A percentile compares a stretch with the other conserved stretches of the same genome.
These are phyloP conservation scores for Colinus virginianus DNA, from an alignment of 2,113 vertebrate genomes.

Conservation along the genomic window DNA sequence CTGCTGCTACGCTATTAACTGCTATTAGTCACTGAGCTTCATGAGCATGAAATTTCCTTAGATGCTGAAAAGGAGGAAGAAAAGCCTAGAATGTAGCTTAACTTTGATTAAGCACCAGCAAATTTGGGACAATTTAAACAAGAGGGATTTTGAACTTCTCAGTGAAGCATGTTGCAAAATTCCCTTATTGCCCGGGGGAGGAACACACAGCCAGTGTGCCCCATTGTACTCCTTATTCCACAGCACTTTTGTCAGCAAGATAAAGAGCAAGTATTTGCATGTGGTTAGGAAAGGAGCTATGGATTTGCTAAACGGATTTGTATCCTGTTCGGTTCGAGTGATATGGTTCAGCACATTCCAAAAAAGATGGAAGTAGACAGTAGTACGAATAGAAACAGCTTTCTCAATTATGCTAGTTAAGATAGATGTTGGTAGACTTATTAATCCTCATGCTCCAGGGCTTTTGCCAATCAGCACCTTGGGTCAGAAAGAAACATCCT, in stretches of 20 bases:
- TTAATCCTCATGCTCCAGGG: conserved; percentile 65
- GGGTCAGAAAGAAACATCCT: conserved; percentile 49
- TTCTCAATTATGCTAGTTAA: conserved; percentile 67
- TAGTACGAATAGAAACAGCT: conserved; percentile 55
- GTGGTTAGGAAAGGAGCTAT: conserved; percentile 50
- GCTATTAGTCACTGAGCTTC: conserved; percentile 66
- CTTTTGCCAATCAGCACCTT: conserved; percentile 40
- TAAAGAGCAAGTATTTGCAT: conserved; percentile 58
- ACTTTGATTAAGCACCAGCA: conserved; percentile 70
- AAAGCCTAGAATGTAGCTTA: conserved; percentile 66
- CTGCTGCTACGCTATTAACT: conserved; percentile 64
- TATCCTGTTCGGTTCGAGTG: conserved; percentile 56
- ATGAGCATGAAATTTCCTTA: conserved; percentile 65
- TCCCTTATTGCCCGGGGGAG: conserved; percentile 54
- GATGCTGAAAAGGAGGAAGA: conserved; percentile 55
- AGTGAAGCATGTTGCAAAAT: conserved; percentile 55
- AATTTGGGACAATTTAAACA: conserved; percentile 72
- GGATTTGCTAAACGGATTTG: conserved; percentile 65
- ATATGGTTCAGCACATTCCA: conserved; percentile 55
- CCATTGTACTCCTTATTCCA: conserved; percentile 48
- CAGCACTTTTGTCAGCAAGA: conserved; percentile 54
- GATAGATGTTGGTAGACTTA: conserved; percentile 55
- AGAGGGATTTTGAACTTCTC: conserved; percentile 56
- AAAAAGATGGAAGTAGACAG: conserved; percentile 65
- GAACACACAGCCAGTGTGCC: not conserved